These are phyloP conservation scores for Habrosyne pyritoides DNA, from an alignment of 2,888 invertebrate genomes.

Conservation along the genomic window DNA sequence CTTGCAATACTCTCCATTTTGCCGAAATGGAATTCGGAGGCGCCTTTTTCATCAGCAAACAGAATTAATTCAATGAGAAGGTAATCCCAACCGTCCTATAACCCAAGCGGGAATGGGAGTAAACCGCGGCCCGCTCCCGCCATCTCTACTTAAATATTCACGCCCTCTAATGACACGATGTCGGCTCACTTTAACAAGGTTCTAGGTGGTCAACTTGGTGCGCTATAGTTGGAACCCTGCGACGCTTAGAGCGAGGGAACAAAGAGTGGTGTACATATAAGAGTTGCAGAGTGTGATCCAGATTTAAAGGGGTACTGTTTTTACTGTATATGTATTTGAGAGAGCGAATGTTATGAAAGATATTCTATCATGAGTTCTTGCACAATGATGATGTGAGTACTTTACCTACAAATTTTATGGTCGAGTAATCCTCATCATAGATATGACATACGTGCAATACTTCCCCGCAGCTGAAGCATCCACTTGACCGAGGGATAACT, in stretches of 20 bases:
- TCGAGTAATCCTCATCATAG: too few species aligned
- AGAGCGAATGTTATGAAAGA: neutral
- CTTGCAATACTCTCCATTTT: constrained; percentile 39
- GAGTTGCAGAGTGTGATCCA: constrained; percentile 27
- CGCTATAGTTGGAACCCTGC: constrained; percentile 36
- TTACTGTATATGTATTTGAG: constrained; percentile 14
- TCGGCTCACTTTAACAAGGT: constrained; percentile 63
- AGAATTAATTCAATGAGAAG: constrained; percentile 72
- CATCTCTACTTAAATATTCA: constrained; percentile 77
- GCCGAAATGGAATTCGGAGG: constrained; percentile 44
- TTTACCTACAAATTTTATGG: neutral
- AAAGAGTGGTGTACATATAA: constrained; percentile 34
- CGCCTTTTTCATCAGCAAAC: constrained; percentile 64
- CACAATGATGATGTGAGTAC: neutral
- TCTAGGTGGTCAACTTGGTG: constrained; percentile 47
- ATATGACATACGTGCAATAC: too few species aligned
- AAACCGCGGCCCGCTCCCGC: constrained; percentile 62
- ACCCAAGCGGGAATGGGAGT: constrained; percentile 59
- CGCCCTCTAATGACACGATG: constrained; percentile 77
- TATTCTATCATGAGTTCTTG: too few species aligned
- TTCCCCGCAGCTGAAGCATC: too few species aligned
- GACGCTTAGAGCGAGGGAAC: constrained; percentile 8
- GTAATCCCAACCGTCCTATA: constrained; percentile 69
- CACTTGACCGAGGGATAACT: too few species aligned
- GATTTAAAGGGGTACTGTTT: constrained; percentile 20